phyloP scores from a whole-genome alignment of 2,113 vertebrate genomes.

The Xenopus laevis region DNA sequence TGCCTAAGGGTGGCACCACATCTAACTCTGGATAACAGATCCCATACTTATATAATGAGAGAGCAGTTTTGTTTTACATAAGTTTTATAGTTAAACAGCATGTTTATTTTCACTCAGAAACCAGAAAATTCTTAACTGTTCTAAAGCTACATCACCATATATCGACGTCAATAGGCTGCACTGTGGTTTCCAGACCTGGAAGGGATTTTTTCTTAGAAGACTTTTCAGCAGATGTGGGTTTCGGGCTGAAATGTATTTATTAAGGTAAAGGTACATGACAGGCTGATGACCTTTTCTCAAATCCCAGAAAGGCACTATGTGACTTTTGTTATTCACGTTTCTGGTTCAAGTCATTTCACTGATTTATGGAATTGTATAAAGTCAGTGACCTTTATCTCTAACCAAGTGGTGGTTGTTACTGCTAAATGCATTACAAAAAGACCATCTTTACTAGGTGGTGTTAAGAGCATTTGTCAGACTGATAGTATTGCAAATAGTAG shows the following conservation, averaged over 20 bases:
- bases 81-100: too few species aligned
- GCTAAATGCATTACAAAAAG: background rate
- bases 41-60: too few species aligned
- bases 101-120: too few species aligned
- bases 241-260: constrained; percentile 26
- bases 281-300: constrained; percentile 25
- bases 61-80: too few species aligned
- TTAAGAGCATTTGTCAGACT: background rate
- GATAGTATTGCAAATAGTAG: too few species aligned
- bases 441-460: background rate
- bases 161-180: background rate
- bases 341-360: constrained; percentile 43
- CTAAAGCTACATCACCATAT: too few species aligned
- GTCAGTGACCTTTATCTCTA: constrained; percentile 58
- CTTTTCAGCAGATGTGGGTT: background rate
- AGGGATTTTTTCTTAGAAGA: background rate
- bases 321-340: constrained; percentile 48
- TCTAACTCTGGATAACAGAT: too few species aligned
- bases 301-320: constrained; percentile 44
- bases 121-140: too few species aligned
- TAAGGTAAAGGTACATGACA: constrained; percentile 20
- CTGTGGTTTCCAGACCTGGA: background rate
- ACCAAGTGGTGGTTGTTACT: background rate
- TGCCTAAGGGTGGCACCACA: too few species aligned
- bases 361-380: constrained; percentile 52